Evolutionary conservation across 2,797 vertebrate species (phyloP), one percentile per base, ranked within the genome.

Genomic region (Phataginus tetradactyla): DNA sequence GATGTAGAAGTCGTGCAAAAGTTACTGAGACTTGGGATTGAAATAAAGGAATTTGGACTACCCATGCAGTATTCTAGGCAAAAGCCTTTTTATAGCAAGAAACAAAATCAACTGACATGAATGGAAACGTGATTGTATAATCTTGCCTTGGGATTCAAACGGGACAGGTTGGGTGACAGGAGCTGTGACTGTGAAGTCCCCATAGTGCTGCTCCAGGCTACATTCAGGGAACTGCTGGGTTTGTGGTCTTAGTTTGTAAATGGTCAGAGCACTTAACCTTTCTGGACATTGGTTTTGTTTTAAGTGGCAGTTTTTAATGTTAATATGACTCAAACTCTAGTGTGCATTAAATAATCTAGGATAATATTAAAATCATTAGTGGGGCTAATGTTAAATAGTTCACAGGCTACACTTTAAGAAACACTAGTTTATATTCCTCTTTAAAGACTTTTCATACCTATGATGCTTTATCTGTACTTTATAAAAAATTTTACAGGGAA

Each of bases 261-360:
- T 39, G 51, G 18, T 27, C 6, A 57, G 51, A 7, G 11, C 6
- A 12, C 57, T 77, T 49, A 61, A 53, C 4, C 32, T 75, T 71
- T n/a, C 6, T 6, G 61, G 61, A 9, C 4, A 90, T 66, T 74
- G 25, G 34, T 83, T 89, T 63, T 68, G 72, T 88, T 61, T 29
- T 63, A 64, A 83, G n/a, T 77, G 61, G 81, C 34, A 61, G n/a
- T 37, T 89, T 88, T 86, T 74, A 68, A 34, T 66, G 90, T 92
- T 59, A 53, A 1, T 72, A 27, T 59, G 10, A 72, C 78, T 75
- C 49, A 75, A 86, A 69, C 8, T 64, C 34, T 68, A 42, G 17
- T 17, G 17, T 63, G 5, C 59, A 57, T 87, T 88, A 68, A 90
- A 57, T 90, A n/a, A 86, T 75, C 27, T 51, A 63, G 27, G 39